Conservation (phyloP, 2,113 vertebrate genomes). For the Gobio gobio region DNA sequence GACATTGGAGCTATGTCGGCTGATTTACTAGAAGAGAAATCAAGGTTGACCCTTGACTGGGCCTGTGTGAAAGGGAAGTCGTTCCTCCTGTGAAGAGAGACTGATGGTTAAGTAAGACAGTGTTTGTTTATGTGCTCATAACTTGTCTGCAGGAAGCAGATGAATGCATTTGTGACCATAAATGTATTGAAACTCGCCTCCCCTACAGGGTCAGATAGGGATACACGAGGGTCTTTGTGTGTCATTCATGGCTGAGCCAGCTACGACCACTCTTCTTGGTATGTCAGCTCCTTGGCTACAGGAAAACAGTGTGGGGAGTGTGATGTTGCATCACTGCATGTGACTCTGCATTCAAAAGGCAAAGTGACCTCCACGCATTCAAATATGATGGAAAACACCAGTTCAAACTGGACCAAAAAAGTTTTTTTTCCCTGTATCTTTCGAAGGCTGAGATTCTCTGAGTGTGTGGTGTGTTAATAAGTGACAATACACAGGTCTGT, state of each 20-base stretch:
- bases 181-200: not conserved
- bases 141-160: not conserved
- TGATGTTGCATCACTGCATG: constrained; percentile 27
- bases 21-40: not conserved
- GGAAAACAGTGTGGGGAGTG: constrained; percentile 5
- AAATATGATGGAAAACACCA: constrained; percentile 31
- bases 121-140: not conserved
- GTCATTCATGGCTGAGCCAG: not conserved
- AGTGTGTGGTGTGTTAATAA: not conserved
- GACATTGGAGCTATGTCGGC: no score
- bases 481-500: not conserved
- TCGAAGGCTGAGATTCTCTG: not conserved
- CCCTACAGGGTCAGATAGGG: not conserved
- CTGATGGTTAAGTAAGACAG: not conserved
- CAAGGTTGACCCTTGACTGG: not conserved
- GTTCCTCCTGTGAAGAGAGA: not conserved
- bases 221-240: constrained; percentile 24
- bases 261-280: constrained; percentile 15
- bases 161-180: not conserved
- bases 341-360: constrained; percentile 37
- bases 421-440: not conserved
- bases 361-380: constrained; percentile 29
- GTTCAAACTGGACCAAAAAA: not conserved
- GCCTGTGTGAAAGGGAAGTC: not conserved
- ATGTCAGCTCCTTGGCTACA: not conserved